Evolutionary conservation across 2,888 invertebrate species (phyloP).

Genomic region (Siphlonurus alternatus): DNA sequence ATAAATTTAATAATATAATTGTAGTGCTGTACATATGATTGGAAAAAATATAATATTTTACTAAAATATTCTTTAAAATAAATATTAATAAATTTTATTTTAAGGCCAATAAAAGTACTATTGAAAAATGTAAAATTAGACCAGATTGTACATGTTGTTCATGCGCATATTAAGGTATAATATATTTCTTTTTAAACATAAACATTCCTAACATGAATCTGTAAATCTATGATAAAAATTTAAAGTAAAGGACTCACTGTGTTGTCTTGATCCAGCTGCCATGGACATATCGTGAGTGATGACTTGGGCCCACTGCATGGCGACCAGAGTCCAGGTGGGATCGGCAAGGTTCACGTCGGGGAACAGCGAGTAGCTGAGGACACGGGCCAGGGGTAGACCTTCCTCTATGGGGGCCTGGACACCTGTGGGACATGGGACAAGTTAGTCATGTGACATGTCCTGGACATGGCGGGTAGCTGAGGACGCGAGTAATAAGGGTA

Average conservation of each 20-base stretch:
- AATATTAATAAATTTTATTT: too few species aligned
- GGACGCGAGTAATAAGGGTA: too few species aligned
- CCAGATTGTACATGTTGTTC: too few species aligned
- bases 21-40: too few species aligned
- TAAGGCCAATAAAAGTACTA: too few species aligned
- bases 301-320: constrained; percentile 68
- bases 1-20: too few species aligned
- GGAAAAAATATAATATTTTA: too few species aligned
- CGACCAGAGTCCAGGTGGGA: constrained; percentile 51
- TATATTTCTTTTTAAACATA: too few species aligned
- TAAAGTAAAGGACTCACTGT: constrained; percentile 39
- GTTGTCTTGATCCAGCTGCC: constrained; percentile 52
- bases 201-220: too few species aligned
- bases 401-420: constrained; percentile 41
- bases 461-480: background rate
- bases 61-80: too few species aligned
- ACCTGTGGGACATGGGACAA: constrained; percentile 32
- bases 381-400: constrained; percentile 48
- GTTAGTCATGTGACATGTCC: background rate
- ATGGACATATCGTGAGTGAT: constrained; percentile 65
- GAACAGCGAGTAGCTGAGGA: constrained; percentile 51
- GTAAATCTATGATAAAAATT: background rate
- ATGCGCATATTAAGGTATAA: too few species aligned
- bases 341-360: constrained; percentile 53
- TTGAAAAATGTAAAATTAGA: too few species aligned